Conservation (phyloP, 2,888 invertebrate genomes). For the Poecilus cupreus region DNA sequence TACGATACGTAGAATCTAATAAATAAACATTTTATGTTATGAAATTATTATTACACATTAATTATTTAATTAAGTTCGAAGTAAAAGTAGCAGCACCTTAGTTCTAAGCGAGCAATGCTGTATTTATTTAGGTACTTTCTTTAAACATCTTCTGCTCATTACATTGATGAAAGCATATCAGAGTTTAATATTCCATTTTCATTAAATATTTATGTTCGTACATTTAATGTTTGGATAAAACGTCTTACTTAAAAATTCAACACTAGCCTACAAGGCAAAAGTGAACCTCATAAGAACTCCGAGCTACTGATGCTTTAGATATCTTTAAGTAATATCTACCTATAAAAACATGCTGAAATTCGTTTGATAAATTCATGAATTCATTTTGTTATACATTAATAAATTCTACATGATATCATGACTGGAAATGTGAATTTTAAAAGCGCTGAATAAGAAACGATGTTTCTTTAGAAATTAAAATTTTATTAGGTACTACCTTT, state of each 20-base stretch:
- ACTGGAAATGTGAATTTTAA: not conserved
- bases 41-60: not conserved
- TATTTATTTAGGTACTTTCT: slow-evolving; percentile 1
- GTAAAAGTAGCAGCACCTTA: not conserved
- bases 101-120: not conserved
- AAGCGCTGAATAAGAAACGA: slow-evolving; percentile 22
- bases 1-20: not conserved
- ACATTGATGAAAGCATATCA: slow-evolving; percentile 13
- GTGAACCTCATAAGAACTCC: not conserved
- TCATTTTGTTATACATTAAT: slow-evolving; percentile 21
- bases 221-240: slow-evolving; percentile 47
- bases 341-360: slow-evolving; percentile 28
- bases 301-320: not conserved
- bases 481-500: not conserved
- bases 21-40: not conserved
- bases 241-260: slow-evolving; percentile 40
- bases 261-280: slow-evolving; percentile 8
- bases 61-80: not conserved
- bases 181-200: slow-evolving; percentile 42
- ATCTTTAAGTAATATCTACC: slow-evolving; percentile 4
- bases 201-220: slow-evolving; percentile 41
- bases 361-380: slow-evolving; percentile 27
- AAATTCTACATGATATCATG: slow-evolving; percentile 20
- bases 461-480: not conserved
- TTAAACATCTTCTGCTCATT: not conserved